Percentiles rank a stretch among this genome's conserved stretches.
These are phyloP conservation scores for Hippoglossus hippoglossus DNA, from an alignment of 2,797 vertebrate genomes.

Conservation along the genomic window DNA sequence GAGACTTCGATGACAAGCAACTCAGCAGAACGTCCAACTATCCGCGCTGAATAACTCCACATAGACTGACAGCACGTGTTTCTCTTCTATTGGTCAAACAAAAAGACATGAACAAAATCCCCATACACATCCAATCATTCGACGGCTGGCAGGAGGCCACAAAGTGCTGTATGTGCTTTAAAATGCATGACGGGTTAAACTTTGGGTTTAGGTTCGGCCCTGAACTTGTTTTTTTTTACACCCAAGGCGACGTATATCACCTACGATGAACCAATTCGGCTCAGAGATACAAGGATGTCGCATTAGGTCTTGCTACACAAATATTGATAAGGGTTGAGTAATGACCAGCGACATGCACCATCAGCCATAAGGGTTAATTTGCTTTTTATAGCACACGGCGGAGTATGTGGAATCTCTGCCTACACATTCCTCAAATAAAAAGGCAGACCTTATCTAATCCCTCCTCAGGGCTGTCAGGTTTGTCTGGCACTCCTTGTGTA, in stretches of 20 bases:
- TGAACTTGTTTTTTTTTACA: slow-evolving; percentile 35
- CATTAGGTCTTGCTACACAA: slow-evolving; percentile 48
- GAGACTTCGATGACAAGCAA: slow-evolving; percentile 53
- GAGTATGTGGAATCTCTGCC: too few species aligned
- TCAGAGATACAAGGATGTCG: slow-evolving; percentile 31
- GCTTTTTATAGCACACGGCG: slow-evolving; percentile 9
- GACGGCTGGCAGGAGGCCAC: slow-evolving; percentile 58
- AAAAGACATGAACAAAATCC: slow-evolving; percentile 59
- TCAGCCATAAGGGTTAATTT: slow-evolving; percentile 31
- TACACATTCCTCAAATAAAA: too few species aligned
- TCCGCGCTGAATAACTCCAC: slow-evolving; percentile 62
- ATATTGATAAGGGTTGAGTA: slow-evolving; percentile 51
- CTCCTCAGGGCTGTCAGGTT: slow-evolving; percentile 36
- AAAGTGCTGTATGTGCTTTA: slow-evolving; percentile 37
- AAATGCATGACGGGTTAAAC: slow-evolving; percentile 55
- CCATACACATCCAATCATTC: slow-evolving; percentile 51
- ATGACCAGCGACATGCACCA: slow-evolving; percentile 39
- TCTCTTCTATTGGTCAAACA: slow-evolving; percentile 57
- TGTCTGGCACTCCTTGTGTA: slow-evolving; percentile 37
- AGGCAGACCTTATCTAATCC: slow-evolving; percentile 36
- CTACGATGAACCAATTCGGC: not conserved
- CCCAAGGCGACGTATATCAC: slow-evolving; percentile 33
- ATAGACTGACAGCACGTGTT: slow-evolving; percentile 53
- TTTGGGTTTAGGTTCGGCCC: slow-evolving; percentile 42
- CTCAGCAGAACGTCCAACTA: slow-evolving; percentile 66